Evolutionary conservation across 2,113 vertebrate genomes (phyloP), one percentile per base, ranked within the genome.

Genomic region (Aphyosemion australe): DNA sequence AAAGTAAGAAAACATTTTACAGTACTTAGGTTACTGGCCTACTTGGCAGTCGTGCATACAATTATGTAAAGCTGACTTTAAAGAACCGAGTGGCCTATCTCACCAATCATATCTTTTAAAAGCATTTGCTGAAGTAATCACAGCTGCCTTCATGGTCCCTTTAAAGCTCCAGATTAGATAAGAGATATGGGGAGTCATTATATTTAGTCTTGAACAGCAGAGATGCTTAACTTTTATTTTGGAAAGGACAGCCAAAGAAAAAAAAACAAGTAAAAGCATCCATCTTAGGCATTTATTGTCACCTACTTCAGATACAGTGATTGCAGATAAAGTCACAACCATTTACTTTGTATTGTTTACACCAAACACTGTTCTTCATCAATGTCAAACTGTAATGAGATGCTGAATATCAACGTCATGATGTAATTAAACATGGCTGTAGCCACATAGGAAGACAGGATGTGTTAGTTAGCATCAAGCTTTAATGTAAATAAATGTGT

Each of bases 51-150:
- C 65, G 34, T 59, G 63, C 64, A 50, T 20, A 51, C 46, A 72
- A 56, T 82, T 76, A 74, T 56, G 78, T 65, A 78, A 78, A 50
- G 32, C 51, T 61, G 48, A 54, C 65, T 82, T 61, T 71, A 69
- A 67, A 59, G 60, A 65, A 81, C 69, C 62, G 46, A 72, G 41
- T 1, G 3, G 52, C 69, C 79, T 74, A 83, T 83, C 78, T 58
- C 32, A 65, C 65, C 83, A 81, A 86, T 88, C 84, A 81, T 83
- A 84, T 79, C 80, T 83, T 82, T 73, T 69, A 84, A 85, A 86
- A 79, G 71, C 76, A 85, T 53, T 78, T 80, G 73, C 65, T 65
- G 75, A 59, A 65, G 68, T 67, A 59, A 76, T 82, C 76, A 72
- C 53, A 68, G 63, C 68, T 72, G 68, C 65, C 71, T 76, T 57